Percentiles rank a stretch among this genome's conserved stretches.
Conservation (phyloP, 2,113 vertebrate genomes). For the pig (Sus scrofa) region DNA sequence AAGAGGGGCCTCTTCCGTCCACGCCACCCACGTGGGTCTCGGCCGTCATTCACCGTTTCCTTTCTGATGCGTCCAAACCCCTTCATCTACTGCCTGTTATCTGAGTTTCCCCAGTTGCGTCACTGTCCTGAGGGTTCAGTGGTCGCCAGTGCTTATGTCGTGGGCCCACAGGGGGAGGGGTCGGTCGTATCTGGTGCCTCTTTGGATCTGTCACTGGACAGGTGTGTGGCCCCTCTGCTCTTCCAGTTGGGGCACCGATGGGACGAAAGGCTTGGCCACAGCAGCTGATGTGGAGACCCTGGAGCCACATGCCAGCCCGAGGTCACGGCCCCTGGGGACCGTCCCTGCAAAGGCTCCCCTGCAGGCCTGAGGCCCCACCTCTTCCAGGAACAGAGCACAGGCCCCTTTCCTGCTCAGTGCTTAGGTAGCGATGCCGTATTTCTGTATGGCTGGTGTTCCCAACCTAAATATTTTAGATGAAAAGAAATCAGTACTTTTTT, state of each 20-base stretch:
- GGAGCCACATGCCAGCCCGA: neutral
- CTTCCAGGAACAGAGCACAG: fast-evolving
- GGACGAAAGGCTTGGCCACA: neutral
- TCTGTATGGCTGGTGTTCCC: neutral
- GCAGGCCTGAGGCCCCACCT: neutral
- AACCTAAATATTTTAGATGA: neutral
- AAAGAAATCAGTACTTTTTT: neutral
- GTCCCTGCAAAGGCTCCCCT: too few relatives aligned
- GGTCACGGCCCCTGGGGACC: neutral
- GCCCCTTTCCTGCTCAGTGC: fast-evolving
- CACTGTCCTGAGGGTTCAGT: fast-evolving
- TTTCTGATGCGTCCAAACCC: fast-evolving
- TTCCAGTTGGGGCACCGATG: too few relatives aligned
- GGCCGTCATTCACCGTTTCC: fast-evolving
- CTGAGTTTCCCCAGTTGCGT: too few relatives aligned
- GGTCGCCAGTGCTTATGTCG: too few relatives aligned
- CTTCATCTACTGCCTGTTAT: fast-evolving
- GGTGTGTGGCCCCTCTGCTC: fast-evolving
- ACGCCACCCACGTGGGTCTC: fast-evolving
- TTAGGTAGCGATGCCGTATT: neutral
- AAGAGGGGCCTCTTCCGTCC: neutral
- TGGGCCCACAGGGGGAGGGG: fast-evolving
- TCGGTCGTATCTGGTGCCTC: neutral
- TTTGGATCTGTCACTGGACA: fast-evolving
- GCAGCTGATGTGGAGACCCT: neutral